Conservation (phyloP, 1,140 invertebrate species). For the Gonatopus flavifemur region DNA sequence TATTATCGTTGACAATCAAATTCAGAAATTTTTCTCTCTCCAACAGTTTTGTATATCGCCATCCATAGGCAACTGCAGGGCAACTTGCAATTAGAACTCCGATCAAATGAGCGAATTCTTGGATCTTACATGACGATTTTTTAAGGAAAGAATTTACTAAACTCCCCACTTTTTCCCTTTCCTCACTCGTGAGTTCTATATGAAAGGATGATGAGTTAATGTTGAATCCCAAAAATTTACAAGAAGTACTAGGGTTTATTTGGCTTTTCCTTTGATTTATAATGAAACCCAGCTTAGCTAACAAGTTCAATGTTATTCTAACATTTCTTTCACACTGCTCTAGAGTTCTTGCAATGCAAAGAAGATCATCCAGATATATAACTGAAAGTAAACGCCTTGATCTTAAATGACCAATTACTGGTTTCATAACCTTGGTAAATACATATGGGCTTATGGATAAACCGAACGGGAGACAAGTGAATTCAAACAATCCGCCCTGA, state of each 20-base stretch:
- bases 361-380: constrained; percentile 14
- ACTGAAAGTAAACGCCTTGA: neutral
- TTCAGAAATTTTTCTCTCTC: constrained; percentile 6
- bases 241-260: neutral
- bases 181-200: neutral
- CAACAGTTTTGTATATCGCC: neutral
- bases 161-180: neutral
- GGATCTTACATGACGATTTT: neutral
- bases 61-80: constrained; percentile 5
- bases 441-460: constrained; percentile 17
- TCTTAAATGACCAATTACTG: constrained; percentile 8
- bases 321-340: neutral
- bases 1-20: neutral
- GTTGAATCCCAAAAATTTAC: constrained; percentile 10
- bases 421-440: constrained; percentile 33
- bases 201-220: neutral
- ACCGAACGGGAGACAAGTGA: constrained; percentile 28
- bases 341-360: neutral
- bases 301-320: neutral
- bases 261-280: constrained; percentile 5
- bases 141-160: neutral
- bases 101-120: constrained; percentile 3
- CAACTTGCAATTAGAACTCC: neutral
- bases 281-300: constrained; percentile 7
- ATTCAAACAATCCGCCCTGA: constrained; percentile 20